phyloP scores from a whole-genome alignment of 2,797 vertebrate species.

The Melanotaenia pygmaea region DNA sequence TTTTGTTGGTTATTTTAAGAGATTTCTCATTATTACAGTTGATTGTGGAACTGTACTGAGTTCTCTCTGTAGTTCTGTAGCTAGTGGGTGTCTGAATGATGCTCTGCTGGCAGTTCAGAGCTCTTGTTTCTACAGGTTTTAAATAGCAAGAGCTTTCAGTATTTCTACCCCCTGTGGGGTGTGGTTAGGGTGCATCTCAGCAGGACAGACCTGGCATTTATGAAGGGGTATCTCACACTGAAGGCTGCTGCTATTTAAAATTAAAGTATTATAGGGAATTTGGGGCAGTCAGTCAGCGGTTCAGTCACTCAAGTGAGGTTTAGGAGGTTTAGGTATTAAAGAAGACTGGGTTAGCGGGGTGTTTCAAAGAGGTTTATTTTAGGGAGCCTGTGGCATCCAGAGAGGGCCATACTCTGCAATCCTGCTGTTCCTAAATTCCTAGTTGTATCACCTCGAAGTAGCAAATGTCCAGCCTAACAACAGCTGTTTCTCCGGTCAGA shows the following conservation, averaged over 20 bases:
- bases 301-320: slow-evolving; percentile 28
- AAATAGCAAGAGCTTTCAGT: slow-evolving; percentile 51
- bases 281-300: slow-evolving; percentile 7
- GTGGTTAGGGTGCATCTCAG: slow-evolving; percentile 41
- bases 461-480: slow-evolving; percentile 58
- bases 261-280: slow-evolving; percentile 24
- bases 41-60: background rate
- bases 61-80: background rate
- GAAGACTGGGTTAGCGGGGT: slow-evolving; percentile 1
- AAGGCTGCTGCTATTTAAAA: slow-evolving; percentile 52
- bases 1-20: background rate
- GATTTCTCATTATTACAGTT: background rate
- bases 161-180: slow-evolving; percentile 53
- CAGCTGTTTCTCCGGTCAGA: slow-evolving; percentile 72
- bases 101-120: slow-evolving; percentile 1
- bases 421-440: slow-evolving; percentile 37
- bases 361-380: slow-evolving; percentile 56
- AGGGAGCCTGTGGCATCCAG: slow-evolving; percentile 45
- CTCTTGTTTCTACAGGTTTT: slow-evolving; percentile 34
- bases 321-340: slow-evolving; percentile 14
- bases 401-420: slow-evolving; percentile 50
- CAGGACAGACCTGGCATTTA: slow-evolving; percentile 54
- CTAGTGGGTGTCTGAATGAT: background rate
- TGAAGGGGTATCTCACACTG: slow-evolving; percentile 33
- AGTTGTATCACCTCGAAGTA: slow-evolving; percentile 49